Conservation (phyloP, 2,113 vertebrate genomes). For the Artemisiospiza belli region DNA sequence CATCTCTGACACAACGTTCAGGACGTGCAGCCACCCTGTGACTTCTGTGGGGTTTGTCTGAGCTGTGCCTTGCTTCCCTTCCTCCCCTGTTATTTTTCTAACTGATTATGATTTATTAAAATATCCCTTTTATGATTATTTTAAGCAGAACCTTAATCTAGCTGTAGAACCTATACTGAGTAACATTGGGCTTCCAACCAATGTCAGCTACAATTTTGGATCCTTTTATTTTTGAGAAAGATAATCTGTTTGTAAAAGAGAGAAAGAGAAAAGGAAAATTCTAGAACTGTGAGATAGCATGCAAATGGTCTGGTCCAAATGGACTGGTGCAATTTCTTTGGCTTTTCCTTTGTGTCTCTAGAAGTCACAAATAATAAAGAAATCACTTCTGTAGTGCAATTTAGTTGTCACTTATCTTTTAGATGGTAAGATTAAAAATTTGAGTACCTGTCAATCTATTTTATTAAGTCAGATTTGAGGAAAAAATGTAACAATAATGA, state of each 20-base stretch:
- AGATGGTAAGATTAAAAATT: background rate
- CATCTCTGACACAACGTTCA: rapidly evolving
- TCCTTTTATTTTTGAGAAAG: background rate
- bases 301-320: background rate
- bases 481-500: background rate
- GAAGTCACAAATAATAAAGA: background rate
- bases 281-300: background rate
- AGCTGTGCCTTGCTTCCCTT: background rate
- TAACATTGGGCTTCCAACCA: background rate
- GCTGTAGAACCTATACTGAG: background rate
- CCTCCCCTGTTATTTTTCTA: background rate
- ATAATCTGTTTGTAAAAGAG: background rate
- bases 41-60: background rate
- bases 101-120: background rate
- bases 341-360: background rate
- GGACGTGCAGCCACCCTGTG: rapidly evolving
- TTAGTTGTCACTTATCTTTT: background rate
- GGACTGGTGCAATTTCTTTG: background rate
- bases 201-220: background rate
- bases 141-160: background rate
- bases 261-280: background rate
- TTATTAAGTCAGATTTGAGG: background rate
- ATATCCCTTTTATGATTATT: background rate
- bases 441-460: background rate
- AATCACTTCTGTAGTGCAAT: background rate